phyloP scores from a whole-genome alignment of 2,797 vertebrate genomes.

The Rhinogobio ventralis region DNA sequence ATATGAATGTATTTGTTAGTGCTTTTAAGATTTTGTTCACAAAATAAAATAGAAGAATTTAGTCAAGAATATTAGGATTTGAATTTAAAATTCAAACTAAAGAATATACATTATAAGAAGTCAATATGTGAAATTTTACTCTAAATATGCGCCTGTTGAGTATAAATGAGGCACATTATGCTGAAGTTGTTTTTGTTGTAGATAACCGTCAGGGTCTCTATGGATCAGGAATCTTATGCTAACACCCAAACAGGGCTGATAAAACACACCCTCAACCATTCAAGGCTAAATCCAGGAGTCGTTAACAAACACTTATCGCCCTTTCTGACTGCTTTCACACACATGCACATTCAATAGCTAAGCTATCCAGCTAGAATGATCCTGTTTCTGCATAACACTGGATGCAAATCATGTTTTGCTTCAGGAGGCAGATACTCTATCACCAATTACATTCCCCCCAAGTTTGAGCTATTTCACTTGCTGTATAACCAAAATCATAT shows the following conservation, averaged over 20 bases:
- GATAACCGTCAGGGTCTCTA: slow-evolving; percentile 23
- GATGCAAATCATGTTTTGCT: slow-evolving; percentile 16
- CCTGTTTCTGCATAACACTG: slow-evolving; percentile 31
- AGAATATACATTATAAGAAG: not conserved
- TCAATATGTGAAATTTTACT: not conserved
- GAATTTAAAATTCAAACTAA: not conserved
- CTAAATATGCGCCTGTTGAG: not conserved
- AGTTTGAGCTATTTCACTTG: not conserved
- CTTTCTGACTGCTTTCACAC: slow-evolving; percentile 44
- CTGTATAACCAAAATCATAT: not conserved
- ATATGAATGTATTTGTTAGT: not conserved
- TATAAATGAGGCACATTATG: not conserved
- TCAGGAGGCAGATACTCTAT: not conserved
- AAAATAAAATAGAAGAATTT: not conserved
- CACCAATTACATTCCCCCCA: not conserved
- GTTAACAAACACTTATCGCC: slow-evolving; percentile 48
- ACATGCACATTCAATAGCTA: not conserved
- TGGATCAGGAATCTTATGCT: slow-evolving; percentile 19
- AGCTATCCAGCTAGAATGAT: not conserved
- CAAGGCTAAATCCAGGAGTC: slow-evolving; percentile 47
- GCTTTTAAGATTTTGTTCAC: not conserved
- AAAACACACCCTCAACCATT: slow-evolving; percentile 37
- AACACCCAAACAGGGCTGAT: slow-evolving; percentile 44
- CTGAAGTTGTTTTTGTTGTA: slow-evolving; percentile 14
- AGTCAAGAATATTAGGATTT: not conserved